Conservation (phyloP, 2,888 invertebrate species). For the Caenorhabditis sp. region DNA sequence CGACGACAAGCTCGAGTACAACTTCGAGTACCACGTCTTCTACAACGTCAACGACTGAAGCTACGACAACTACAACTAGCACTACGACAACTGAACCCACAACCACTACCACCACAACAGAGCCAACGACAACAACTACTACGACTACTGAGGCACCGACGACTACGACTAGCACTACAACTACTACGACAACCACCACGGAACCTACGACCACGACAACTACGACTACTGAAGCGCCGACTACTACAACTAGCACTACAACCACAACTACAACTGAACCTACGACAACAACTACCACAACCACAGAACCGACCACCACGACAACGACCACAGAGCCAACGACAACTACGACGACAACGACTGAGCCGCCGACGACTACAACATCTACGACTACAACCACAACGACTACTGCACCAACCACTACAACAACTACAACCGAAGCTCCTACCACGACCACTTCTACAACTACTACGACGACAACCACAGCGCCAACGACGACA, state of each 20-base stretch:
- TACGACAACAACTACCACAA: conserved; percentile 5
- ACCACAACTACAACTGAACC: not conserved
- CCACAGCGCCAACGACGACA: too few relatives aligned
- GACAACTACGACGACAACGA: conserved; percentile 11
- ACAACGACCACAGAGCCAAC: conserved; percentile 18
- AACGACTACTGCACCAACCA: conserved; percentile 7
- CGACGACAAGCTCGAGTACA: not conserved
- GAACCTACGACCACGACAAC: conserved; percentile 10
- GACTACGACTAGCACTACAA: not conserved
- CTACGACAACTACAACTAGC: not conserved
- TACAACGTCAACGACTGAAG: conserved; percentile 4
- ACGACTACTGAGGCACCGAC: conserved; percentile 2
- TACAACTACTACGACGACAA: conserved; percentile 17
- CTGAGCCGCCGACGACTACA: not conserved
- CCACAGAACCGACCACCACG: not conserved
- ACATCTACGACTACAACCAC: conserved; percentile 14
- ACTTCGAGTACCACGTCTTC: not conserved
- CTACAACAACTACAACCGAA: conserved; percentile 4
- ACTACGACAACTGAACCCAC: conserved; percentile 4
- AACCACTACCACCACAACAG: conserved; percentile 16
- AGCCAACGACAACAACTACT: conserved; percentile 4
- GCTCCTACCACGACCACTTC: not conserved
- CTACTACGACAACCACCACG: not conserved
- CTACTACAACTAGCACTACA: not conserved
- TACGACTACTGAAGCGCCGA: not conserved